Percentiles rank a stretch among this genome's conserved stretches.
These are phyloP conservation scores for Urocolius indicus DNA, from an alignment of 2,113 vertebrate genomes.

Conservation along the genomic window DNA sequence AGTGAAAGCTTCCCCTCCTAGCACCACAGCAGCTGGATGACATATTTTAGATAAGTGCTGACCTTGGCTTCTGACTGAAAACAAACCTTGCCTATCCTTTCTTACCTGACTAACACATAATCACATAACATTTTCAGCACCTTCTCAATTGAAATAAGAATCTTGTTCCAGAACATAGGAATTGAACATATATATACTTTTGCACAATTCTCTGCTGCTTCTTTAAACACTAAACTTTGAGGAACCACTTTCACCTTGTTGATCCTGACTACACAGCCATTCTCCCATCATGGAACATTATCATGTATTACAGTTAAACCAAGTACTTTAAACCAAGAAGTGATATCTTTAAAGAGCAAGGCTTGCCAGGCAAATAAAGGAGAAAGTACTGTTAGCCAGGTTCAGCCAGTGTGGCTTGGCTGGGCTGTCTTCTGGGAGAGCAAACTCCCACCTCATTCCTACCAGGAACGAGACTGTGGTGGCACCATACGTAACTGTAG, in stretches of 20 bases:
- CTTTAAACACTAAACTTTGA: not conserved
- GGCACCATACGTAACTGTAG: constrained; percentile 87
- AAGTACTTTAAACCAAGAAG: constrained; percentile 40
- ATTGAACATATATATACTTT: not conserved
- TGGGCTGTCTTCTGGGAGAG: constrained; percentile 85
- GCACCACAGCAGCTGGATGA: not conserved
- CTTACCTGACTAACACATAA: not conserved
- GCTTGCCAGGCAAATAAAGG: constrained; percentile 86
- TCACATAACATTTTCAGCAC: not conserved
- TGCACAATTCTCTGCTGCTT: not conserved
- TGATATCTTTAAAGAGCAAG: constrained; percentile 80
- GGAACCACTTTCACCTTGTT: not conserved
- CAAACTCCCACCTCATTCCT: constrained; percentile 91
- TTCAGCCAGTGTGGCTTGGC: constrained; percentile 90
- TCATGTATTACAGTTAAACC: not conserved
- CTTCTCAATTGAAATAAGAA: not conserved
- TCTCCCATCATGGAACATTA: not conserved
- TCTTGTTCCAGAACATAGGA: not conserved
- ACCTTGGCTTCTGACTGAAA: not conserved
- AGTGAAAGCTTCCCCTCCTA: not conserved
- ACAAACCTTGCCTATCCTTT: not conserved
- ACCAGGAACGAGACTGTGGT: constrained; percentile 87
- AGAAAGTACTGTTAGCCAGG: constrained; percentile 85
- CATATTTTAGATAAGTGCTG: not conserved
- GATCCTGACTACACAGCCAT: not conserved